Percentiles rank a stretch among this genome's conserved stretches.
phyloP scores from a whole-genome alignment of 2,797 vertebrate genomes.

The Propithecus deckenii region DNA sequence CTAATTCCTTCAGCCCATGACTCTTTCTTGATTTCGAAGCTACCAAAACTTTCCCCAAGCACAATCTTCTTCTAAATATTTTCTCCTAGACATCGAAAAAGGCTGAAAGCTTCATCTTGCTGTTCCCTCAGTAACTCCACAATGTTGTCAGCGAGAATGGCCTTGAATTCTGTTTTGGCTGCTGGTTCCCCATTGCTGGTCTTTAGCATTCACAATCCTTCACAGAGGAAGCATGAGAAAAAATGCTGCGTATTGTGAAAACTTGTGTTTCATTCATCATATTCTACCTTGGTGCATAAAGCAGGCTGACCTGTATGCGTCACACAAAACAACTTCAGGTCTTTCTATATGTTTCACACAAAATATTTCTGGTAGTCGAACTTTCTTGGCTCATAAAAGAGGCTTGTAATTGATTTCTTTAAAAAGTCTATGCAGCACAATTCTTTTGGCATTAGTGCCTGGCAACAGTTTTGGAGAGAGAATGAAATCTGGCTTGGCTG shows the following conservation, averaged over 20 bases:
- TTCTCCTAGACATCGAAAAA: constrained; percentile 63
- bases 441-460: constrained; percentile 63
- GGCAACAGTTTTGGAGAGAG: constrained; percentile 76
- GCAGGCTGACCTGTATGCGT: constrained; percentile 33
- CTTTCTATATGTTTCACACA: constrained; percentile 48
- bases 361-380: constrained; percentile 64
- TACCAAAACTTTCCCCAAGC: constrained; percentile 60
- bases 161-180: constrained; percentile 74
- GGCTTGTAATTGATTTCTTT: constrained; percentile 53
- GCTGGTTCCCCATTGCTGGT: constrained; percentile 6
- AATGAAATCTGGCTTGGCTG: constrained; percentile 74
- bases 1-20: not conserved
- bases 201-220: constrained; percentile 73
- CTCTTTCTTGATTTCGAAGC: constrained; percentile 42
- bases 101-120: constrained; percentile 63
- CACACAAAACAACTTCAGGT: not conserved
- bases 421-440: not conserved
- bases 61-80: constrained; percentile 69
- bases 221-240: constrained; percentile 66
- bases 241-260: constrained; percentile 48
- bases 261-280: constrained; percentile 61
- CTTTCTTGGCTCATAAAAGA: constrained; percentile 46
- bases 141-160: constrained; percentile 66
- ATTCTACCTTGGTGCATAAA: constrained; percentile 50
- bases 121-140: constrained; percentile 75